Percentiles rank a stretch among this genome's conserved stretches.
Conservation (phyloP, 1,140 invertebrate genomes). For the Leptinotarsa lineolata region DNA sequence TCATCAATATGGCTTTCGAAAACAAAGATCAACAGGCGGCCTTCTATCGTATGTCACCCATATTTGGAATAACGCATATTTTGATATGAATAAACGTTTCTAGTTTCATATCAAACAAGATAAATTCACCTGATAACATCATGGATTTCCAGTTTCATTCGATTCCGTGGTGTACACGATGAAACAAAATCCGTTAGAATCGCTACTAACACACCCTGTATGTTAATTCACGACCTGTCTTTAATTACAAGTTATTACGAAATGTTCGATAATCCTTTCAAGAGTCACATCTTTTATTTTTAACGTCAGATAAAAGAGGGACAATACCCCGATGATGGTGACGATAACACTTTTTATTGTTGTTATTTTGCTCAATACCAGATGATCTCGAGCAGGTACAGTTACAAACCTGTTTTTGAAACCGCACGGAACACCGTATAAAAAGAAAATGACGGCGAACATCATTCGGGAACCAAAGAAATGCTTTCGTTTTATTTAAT, state of each 20-base stretch:
- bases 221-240: conserved; percentile 6
- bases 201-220: not conserved
- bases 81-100: too few relatives aligned
- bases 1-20: too few relatives aligned
- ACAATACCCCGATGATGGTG: not conserved
- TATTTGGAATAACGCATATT: too few relatives aligned
- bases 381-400: conserved; percentile 5
- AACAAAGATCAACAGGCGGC: too few relatives aligned
- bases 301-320: conserved; percentile 1
- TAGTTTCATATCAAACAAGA: too few relatives aligned
- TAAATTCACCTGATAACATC: too few relatives aligned
- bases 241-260: conserved; percentile 1
- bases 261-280: conserved; percentile 1
- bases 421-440: not conserved
- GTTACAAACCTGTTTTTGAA: not conserved
- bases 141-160: too few relatives aligned
- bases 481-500: conserved; percentile 6
- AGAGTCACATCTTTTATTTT: conserved; percentile 8
- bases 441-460: not conserved
- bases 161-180: too few relatives aligned
- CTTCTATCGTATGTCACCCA: too few relatives aligned
- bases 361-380: not conserved
- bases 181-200: not conserved
- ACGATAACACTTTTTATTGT: conserved; percentile 6
- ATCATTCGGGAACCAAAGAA: not conserved